phyloP scores from a whole-genome alignment of 2,797 vertebrate genomes.

The Rhadinocentrus ornatus region DNA sequence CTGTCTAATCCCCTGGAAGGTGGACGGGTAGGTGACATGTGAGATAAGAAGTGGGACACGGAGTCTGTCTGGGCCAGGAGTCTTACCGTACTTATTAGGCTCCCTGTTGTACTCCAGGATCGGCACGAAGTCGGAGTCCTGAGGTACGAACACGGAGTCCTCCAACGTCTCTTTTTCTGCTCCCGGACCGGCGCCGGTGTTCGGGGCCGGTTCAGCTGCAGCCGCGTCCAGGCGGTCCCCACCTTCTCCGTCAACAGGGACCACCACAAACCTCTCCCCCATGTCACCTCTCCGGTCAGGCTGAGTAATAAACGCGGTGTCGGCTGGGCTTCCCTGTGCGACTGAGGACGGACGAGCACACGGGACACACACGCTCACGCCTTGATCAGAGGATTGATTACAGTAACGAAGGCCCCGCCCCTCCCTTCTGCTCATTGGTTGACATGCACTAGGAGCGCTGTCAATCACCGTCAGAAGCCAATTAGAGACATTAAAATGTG shows the following conservation, averaged over 20 bases:
- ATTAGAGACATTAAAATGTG: conserved; percentile 26
- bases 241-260: conserved; percentile 72
- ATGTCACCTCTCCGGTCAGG: conserved; percentile 57
- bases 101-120: conserved; percentile 85
- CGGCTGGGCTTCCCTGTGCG: background rate
- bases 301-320: too few species aligned
- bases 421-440: conserved; percentile 60
- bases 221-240: conserved; percentile 42
- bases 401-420: conserved; percentile 56
- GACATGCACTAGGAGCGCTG: conserved; percentile 25
- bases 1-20: conserved; percentile 51
- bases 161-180: conserved; percentile 44
- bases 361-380: conserved; percentile 30
- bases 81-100: conserved; percentile 85
- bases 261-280: conserved; percentile 84
- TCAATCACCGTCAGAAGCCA: conserved; percentile 53
- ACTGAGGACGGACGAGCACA: background rate
- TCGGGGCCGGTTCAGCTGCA: conserved; percentile 52
- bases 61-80: conserved; percentile 18
- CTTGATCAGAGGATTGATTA: conserved; percentile 70
- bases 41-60: conserved; percentile 60
- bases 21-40: conserved; percentile 1
- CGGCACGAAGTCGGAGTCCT: conserved; percentile 68
- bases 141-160: conserved; percentile 52
- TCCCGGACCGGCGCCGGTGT: conserved; percentile 19